A percentile compares a stretch with the other conserved stretches of the same genome.
These are phyloP conservation scores for Chrysaora quinquecirrha DNA, from an alignment of 30 jellyfish, hydroid and myxozoan species.

Conservation along the genomic window DNA sequence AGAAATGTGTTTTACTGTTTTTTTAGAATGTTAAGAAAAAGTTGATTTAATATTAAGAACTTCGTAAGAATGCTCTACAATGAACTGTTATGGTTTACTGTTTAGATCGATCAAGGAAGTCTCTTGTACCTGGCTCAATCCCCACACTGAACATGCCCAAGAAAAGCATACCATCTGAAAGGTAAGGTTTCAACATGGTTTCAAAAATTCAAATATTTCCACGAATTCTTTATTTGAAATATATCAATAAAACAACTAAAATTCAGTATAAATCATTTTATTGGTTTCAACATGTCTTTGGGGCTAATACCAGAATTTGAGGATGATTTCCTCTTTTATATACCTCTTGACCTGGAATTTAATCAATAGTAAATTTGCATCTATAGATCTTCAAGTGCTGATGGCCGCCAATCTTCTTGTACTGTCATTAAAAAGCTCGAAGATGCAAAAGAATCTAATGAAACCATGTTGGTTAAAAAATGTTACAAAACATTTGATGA, in stretches of 20 bases:
- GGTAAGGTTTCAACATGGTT: too few relatives aligned
- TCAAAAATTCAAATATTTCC: too few relatives aligned
- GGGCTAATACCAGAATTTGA: neutral
- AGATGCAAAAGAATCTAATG: neutral
- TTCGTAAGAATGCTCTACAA: neutral
- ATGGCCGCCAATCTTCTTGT: neutral
- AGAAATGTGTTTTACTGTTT: neutral
- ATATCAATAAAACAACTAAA: neutral
- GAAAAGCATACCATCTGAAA: slow-evolving; percentile 1
- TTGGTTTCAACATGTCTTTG: neutral
- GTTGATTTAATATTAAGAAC: too few relatives aligned
- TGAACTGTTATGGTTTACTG: too few relatives aligned
- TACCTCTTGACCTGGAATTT: too few relatives aligned
- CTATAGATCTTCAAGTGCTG: neutral
- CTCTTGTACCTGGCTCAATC: neutral
- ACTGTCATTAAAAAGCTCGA: neutral
- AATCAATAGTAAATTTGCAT: too few relatives aligned
- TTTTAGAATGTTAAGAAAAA: too few relatives aligned
- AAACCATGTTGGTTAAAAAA: too few relatives aligned
- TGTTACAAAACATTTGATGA: neutral
- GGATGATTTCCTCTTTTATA: neutral
- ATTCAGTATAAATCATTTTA: neutral
- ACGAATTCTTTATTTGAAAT: too few relatives aligned
- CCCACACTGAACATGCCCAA: neutral
- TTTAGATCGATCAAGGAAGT: too few relatives aligned